Conservation (phyloP, 2,113 vertebrate genomes). For the Carassius carassius region DNA sequence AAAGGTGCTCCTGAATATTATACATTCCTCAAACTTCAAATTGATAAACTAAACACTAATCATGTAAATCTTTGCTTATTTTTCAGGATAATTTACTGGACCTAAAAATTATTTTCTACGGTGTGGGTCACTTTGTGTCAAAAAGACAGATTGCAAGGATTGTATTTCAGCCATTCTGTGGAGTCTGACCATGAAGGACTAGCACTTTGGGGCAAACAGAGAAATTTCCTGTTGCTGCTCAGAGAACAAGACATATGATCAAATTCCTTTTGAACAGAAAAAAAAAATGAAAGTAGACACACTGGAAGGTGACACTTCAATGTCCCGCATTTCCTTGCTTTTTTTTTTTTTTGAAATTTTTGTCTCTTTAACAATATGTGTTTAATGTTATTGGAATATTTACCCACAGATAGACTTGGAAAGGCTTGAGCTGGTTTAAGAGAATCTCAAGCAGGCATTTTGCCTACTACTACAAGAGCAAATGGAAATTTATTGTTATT, state of each 20-base stretch:
- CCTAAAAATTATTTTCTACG: background rate
- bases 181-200: slow-evolving; percentile 17
- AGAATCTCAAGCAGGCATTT: background rate
- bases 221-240: slow-evolving; percentile 39
- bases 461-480: background rate
- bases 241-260: slow-evolving; percentile 16
- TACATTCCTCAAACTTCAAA: too few species aligned
- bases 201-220: slow-evolving; percentile 22
- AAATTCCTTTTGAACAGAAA: background rate
- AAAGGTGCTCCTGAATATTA: too few species aligned
- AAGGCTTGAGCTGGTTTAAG: too few species aligned
- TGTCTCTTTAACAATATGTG: background rate
- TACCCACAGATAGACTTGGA: background rate
- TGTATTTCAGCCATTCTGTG: background rate
- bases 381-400: background rate
- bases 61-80: background rate
- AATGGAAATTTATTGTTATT: background rate
- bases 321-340: slow-evolving; percentile 1
- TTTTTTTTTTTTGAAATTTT: background rate
- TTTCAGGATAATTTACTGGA: background rate
- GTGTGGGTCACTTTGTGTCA: slow-evolving; percentile 10
- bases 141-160: slow-evolving; percentile 10
- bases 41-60: background rate
- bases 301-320: slow-evolving; percentile 29
- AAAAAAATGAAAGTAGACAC: background rate